Conservation (phyloP, 2,113 vertebrate genomes). For the Bombycilla garrulus region DNA sequence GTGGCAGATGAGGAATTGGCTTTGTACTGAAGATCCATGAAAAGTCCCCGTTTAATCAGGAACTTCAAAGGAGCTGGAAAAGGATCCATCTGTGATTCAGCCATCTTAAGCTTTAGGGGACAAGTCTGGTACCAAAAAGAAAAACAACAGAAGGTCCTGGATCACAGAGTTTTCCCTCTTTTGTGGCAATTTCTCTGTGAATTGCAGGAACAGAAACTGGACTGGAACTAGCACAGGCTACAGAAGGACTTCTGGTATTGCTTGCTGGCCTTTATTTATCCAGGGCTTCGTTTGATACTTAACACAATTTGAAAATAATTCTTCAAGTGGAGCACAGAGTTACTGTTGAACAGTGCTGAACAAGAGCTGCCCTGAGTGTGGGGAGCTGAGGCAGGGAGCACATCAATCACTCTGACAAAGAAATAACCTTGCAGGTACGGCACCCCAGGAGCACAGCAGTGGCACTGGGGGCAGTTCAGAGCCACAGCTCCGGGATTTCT, state of each 20-base stretch:
- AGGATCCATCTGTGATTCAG: neutral
- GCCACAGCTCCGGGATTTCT: neutral
- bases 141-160: neutral
- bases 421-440: neutral
- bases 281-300: neutral
- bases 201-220: neutral
- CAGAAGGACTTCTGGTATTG: neutral
- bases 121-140: neutral
- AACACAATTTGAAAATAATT: neutral
- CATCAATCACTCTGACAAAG: neutral
- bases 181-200: neutral
- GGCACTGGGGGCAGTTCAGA: fast-evolving
- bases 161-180: neutral
- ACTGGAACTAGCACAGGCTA: neutral
- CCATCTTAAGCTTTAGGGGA: neutral
- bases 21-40: neutral
- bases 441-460: fast-evolving
- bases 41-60: neutral
- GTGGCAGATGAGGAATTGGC: neutral
- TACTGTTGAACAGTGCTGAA: neutral
- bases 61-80: neutral
- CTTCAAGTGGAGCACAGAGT: neutral
- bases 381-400: neutral
- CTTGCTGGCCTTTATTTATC: neutral
- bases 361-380: neutral